A percentile compares a stretch with the other conserved stretches of the same genome.
phyloP scores from a whole-genome alignment of 1,140 invertebrate species.

The Drosophila tropicalis region DNA sequence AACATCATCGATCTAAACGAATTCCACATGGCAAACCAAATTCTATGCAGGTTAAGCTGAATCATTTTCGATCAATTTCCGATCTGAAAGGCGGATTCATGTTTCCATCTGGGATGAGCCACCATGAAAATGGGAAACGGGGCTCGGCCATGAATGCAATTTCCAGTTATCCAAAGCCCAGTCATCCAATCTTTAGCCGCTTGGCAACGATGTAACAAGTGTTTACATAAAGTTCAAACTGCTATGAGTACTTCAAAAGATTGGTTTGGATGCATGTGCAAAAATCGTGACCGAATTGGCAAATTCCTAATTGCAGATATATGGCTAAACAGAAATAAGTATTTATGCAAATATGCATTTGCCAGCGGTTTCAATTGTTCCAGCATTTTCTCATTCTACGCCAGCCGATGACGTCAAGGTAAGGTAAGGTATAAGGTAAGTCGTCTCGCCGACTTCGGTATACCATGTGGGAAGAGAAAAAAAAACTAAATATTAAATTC shows the following conservation, averaged over 20 bases:
- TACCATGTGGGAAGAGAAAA: too few species aligned
- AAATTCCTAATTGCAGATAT: constrained; percentile 56
- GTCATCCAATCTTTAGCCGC: not conserved
- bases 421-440: too few species aligned
- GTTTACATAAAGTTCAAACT: not conserved
- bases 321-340: constrained; percentile 22
- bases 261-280: constrained; percentile 47
- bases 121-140: too few species aligned
- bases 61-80: too few species aligned
- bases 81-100: too few species aligned
- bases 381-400: constrained; percentile 39
- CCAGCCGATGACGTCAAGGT: constrained; percentile 25
- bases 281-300: constrained; percentile 70
- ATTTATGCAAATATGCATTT: constrained; percentile 48
- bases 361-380: constrained; percentile 55
- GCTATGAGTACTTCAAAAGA: constrained; percentile 5
- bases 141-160: too few species aligned
- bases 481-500: too few species aligned
- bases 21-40: too few species aligned
- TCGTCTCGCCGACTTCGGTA: too few species aligned
- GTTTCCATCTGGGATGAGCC: too few species aligned
- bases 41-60: too few species aligned
- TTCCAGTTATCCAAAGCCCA: not conserved
- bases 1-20: too few species aligned
- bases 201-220: constrained; percentile 16